Evolutionary conservation across 1,140 invertebrate genomes (phyloP).

Genomic region (Chironomus tepperi): DNA sequence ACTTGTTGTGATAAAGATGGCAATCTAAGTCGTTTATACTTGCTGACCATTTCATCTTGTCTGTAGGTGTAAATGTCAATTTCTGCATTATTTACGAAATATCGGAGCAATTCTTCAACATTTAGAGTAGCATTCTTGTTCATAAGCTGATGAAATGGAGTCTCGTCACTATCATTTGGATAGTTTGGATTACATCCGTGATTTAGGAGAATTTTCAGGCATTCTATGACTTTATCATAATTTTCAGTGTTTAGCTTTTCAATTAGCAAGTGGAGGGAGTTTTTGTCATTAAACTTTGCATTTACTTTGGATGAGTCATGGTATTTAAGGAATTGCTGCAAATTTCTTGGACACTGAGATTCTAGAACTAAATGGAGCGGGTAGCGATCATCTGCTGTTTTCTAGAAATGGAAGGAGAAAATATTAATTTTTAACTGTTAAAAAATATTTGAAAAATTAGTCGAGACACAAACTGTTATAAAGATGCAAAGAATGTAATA

Average conservation of each 20-base stretch:
- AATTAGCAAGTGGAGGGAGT: conserved; percentile 52
- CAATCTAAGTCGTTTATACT: conserved; percentile 45
- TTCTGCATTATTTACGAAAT: conserved; percentile 41
- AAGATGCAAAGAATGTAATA: not conserved
- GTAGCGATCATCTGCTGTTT: conserved; percentile 51
- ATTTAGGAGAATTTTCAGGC: conserved; percentile 46
- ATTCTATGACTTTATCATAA: conserved; percentile 38
- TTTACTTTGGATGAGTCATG: conserved; percentile 46
- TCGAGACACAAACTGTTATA: not conserved
- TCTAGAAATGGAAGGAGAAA: conserved; percentile 37
- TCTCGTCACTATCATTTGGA: conserved; percentile 49
- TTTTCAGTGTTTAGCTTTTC: conserved; percentile 46
- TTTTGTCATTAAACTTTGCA: conserved; percentile 45
- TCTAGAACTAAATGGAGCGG: conserved; percentile 47
- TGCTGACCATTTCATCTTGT: conserved; percentile 45
- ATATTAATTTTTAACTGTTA: not conserved
- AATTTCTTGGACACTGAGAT: conserved; percentile 44
- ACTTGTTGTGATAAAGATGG: not conserved
- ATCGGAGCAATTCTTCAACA: conserved; percentile 39
- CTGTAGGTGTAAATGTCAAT: conserved; percentile 51
- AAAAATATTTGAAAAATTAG: not conserved
- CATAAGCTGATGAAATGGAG: conserved; percentile 53
- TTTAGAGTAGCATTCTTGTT: conserved; percentile 41
- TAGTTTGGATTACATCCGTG: conserved; percentile 53
- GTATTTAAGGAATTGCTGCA: conserved; percentile 47